Percentiles rank a stretch among this genome's conserved stretches.
Evolutionary conservation across 1,140 invertebrate species (phyloP).

Genomic region (Pygmarrhopalites habei): DNA sequence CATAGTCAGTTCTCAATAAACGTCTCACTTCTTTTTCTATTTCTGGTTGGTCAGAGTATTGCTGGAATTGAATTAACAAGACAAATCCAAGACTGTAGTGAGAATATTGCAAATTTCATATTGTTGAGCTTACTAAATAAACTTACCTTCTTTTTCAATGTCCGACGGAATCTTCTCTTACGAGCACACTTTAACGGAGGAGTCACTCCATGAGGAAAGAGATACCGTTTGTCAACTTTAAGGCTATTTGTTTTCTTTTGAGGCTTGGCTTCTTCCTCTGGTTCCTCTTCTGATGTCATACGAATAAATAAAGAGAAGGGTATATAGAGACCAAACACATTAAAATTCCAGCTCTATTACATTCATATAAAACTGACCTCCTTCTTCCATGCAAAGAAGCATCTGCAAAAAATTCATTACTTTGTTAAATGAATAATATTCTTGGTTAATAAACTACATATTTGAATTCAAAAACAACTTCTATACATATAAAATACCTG

Average conservation of each 20-base stretch:
- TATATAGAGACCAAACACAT: no score
- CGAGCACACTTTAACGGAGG: conserved; percentile 92
- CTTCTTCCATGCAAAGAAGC: no score
- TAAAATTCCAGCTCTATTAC: no score
- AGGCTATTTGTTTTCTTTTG: conserved; percentile 78
- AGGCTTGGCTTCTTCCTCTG: conserved; percentile 76
- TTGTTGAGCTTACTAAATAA: background rate
- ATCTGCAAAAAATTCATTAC: no score
- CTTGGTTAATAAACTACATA: no score
- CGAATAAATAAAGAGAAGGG: no score
- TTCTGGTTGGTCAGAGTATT: conserved; percentile 90
- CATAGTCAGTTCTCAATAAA: conserved; percentile 81
- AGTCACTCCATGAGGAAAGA: conserved; percentile 88
- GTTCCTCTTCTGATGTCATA: conserved; percentile 62
- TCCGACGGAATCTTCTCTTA: conserved; percentile 86
- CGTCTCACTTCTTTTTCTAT: conserved; percentile 94
- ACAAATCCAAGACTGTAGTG: background rate
- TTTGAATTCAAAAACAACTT: no score
- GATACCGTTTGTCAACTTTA: conserved; percentile 89
- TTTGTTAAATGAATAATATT: no score
- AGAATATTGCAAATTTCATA: background rate
- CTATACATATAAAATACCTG: no score
- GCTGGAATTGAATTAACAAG: conserved; percentile 13
- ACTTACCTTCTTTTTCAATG: conserved; percentile 78
- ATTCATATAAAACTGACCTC: no score